These are phyloP conservation scores for Aplysia californica DNA, from an alignment of 1,140 invertebrate species.

Conservation along the genomic window DNA sequence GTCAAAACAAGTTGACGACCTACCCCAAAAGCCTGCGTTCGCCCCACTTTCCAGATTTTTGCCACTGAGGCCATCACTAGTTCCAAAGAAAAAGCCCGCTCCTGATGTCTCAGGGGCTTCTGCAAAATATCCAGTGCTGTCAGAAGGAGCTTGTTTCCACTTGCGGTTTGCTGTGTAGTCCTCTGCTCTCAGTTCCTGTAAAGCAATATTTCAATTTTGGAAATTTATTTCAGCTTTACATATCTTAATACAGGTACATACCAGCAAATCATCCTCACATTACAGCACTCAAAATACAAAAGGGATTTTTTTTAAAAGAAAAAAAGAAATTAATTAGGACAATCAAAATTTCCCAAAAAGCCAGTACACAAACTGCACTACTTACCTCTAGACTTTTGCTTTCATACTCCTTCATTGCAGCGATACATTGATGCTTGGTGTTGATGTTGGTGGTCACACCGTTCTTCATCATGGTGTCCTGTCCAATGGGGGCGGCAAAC, in stretches of 20 bases:
- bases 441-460: constrained; percentile 84
- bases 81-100: constrained; percentile 30
- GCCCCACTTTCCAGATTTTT: no score
- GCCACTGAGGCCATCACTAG: not conserved
- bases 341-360: not conserved
- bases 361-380: not conserved
- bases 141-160: constrained; percentile 69
- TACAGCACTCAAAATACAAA: no score
- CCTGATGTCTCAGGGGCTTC: constrained; percentile 36
- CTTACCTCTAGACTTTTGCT: constrained; percentile 85
- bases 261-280: no score
- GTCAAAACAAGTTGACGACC: no score
- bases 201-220: no score
- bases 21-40: constrained; percentile 27
- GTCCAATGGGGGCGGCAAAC: constrained; percentile 87
- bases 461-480: constrained; percentile 89
- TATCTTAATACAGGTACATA: no score
- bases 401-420: constrained; percentile 98
- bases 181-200: constrained; percentile 85
- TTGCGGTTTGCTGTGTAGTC: constrained; percentile 93
- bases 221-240: no score
- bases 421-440: constrained; percentile 95
- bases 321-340: not conserved
- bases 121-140: constrained; percentile 40
- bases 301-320: no score